These are phyloP conservation scores for Beroe forskalii DNA, from an alignment of 37 sponge, comb jelly and placozoan genomes.

Conservation along the genomic window DNA sequence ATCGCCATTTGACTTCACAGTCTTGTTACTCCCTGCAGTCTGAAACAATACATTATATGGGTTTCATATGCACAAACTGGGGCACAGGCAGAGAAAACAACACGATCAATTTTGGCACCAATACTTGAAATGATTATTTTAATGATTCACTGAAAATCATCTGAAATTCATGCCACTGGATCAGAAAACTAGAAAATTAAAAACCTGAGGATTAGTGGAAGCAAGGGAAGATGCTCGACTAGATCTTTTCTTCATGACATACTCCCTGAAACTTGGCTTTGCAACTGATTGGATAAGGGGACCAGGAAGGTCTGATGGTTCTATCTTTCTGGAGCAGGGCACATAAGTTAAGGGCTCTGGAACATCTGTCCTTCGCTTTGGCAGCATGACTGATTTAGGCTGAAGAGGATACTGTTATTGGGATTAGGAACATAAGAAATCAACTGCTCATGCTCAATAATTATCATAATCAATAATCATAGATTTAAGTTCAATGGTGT, in stretches of 20 bases:
- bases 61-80: too few species aligned
- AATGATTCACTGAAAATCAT: too few species aligned
- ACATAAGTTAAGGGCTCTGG: slow-evolving; percentile 34
- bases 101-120: too few species aligned
- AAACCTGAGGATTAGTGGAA: neutral
- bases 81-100: too few species aligned
- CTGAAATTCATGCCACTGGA: too few species aligned
- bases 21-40: neutral
- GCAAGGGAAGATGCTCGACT: neutral
- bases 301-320: slow-evolving; percentile 40
- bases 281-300: neutral
- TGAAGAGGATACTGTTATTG: slow-evolving; percentile 27
- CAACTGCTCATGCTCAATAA: too few species aligned
- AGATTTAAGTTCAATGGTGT: neutral
- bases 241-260: slow-evolving; percentile 56
- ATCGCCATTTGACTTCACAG: neutral
- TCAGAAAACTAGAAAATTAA: too few species aligned
- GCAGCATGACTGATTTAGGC: slow-evolving; percentile 25
- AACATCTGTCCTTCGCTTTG: neutral
- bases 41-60: too few species aligned
- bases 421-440: too few species aligned
- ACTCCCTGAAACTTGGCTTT: slow-evolving; percentile 44
- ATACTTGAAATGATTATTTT: too few species aligned
- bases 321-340: slow-evolving; percentile 10
- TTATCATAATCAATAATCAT: neutral